Conservation (phyloP, 2,888 invertebrate species). For the Petrophora chlorosata region DNA sequence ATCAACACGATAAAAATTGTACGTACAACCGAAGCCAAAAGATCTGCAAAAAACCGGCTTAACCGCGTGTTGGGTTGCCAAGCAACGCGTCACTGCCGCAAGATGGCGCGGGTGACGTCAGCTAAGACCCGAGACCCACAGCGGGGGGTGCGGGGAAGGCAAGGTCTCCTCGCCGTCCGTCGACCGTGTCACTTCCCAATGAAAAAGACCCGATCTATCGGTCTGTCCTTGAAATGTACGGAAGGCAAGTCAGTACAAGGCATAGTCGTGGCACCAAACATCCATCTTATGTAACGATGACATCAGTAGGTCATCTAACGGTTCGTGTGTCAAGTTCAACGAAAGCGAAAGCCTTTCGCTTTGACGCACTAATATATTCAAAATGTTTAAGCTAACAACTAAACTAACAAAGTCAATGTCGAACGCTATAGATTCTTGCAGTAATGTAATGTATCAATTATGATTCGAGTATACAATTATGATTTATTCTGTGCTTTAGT, state of each 20-base stretch:
- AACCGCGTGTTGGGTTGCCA: constrained; percentile 69
- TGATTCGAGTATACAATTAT: too few species aligned
- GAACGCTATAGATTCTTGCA: constrained; percentile 10
- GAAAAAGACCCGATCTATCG: constrained; percentile 67
- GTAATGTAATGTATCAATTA: constrained; percentile 3
- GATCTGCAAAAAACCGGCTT: constrained; percentile 39
- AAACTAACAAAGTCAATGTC: constrained; percentile 54
- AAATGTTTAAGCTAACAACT: constrained; percentile 35
- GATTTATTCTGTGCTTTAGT: not conserved
- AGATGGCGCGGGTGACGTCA: constrained; percentile 82
- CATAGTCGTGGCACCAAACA: constrained; percentile 14
- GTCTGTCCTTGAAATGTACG: constrained; percentile 69
- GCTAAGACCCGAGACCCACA: constrained; percentile 48
- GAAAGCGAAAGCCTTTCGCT: constrained; percentile 64
- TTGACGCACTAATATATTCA: not conserved
- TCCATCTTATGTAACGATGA: constrained; percentile 45
- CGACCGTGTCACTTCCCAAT: constrained; percentile 78
- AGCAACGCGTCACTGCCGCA: constrained; percentile 76
- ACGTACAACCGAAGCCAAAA: too few species aligned
- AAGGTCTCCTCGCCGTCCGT: constrained; percentile 66
- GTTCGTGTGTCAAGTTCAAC: constrained; percentile 69
- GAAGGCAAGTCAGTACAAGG: constrained; percentile 43
- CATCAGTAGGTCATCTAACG: constrained; percentile 52
- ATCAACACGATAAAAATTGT: too few species aligned
- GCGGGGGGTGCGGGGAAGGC: constrained; percentile 52